Evolutionary conservation across 1,140 invertebrate species (phyloP).

Genomic region (Camponotus floridanus): DNA sequence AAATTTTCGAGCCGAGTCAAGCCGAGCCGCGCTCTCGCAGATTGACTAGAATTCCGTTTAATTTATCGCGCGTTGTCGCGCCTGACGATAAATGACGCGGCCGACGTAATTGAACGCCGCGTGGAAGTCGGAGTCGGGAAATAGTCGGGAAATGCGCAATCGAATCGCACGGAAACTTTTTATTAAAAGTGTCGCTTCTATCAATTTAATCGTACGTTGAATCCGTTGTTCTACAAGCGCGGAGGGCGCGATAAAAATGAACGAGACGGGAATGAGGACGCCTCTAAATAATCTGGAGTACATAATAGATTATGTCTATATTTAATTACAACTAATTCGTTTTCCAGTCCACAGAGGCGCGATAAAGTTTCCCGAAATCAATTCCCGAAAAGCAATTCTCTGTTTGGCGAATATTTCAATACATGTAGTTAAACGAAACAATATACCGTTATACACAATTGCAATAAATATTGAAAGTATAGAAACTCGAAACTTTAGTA

Average conservation of each 20-base stretch:
- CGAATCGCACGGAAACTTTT: background rate
- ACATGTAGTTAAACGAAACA: too few species aligned
- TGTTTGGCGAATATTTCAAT: background rate
- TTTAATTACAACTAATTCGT: background rate
- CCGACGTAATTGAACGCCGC: background rate
- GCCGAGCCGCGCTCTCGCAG: conserved; percentile 5
- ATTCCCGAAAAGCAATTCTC: background rate
- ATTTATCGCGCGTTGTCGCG: conserved; percentile 34
- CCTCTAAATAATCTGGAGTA: background rate
- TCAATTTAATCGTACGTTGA: conserved; percentile 1
- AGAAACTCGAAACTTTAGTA: background rate
- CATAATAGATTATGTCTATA: too few species aligned
- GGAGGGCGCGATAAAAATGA: conserved; percentile 45
- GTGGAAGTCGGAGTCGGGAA: background rate
- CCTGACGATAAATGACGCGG: conserved; percentile 10
- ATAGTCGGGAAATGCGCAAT: background rate
- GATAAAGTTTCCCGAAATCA: background rate
- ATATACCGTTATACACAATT: background rate
- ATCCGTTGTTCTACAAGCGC: background rate
- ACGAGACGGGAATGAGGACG: conserved; percentile 34
- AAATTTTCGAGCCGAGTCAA: conserved; percentile 33
- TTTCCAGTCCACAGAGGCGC: background rate
- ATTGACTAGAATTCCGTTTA: conserved; percentile 53
- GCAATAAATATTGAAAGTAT: background rate
- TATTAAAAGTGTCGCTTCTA: background rate